phyloP scores from a whole-genome alignment of 2,888 invertebrate species.

The Eristalis arbustorum region DNA sequence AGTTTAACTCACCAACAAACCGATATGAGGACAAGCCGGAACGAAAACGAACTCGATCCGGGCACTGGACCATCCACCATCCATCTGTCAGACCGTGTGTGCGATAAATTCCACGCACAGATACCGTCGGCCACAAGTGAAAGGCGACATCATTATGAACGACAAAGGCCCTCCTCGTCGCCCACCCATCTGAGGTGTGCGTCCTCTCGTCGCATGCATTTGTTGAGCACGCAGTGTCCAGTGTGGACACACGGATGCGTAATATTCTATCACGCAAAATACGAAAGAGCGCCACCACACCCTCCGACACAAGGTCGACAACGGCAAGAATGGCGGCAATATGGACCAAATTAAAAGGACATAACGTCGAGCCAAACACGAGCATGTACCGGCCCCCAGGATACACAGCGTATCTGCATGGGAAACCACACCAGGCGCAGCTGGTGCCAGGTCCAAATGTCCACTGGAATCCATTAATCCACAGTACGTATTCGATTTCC shows the following conservation, averaged over 20 bases:
- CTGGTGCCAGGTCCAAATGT: slow-evolving; percentile 35
- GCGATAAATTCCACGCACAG: slow-evolving; percentile 14
- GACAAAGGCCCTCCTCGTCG: neutral
- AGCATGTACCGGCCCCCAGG: neutral
- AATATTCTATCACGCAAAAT: slow-evolving; percentile 15
- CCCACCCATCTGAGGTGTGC: neutral
- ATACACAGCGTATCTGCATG: too few relatives aligned
- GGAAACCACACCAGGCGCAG: neutral
- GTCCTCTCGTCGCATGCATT: neutral
- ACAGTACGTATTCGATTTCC: slow-evolving; percentile 51
- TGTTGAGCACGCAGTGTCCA: slow-evolving; percentile 28
- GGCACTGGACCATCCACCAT: too few relatives aligned
- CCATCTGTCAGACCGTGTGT: neutral
- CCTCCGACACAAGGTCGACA: neutral
- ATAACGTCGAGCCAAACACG: slow-evolving; percentile 18
- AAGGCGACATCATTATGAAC: slow-evolving; percentile 31
- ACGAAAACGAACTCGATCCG: neutral
- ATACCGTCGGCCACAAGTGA: slow-evolving; percentile 16
- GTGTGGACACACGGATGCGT: neutral
- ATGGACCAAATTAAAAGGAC: slow-evolving; percentile 38
- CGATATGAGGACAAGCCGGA: neutral
- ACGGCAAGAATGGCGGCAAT: neutral
- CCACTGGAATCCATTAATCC: slow-evolving; percentile 58
- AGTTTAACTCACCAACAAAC: neutral
- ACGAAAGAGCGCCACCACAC: neutral